Base-by-base conservation (phyloP, 2,797 vertebrate genomes). In the Rhinatrema bivittatum region DNA sequence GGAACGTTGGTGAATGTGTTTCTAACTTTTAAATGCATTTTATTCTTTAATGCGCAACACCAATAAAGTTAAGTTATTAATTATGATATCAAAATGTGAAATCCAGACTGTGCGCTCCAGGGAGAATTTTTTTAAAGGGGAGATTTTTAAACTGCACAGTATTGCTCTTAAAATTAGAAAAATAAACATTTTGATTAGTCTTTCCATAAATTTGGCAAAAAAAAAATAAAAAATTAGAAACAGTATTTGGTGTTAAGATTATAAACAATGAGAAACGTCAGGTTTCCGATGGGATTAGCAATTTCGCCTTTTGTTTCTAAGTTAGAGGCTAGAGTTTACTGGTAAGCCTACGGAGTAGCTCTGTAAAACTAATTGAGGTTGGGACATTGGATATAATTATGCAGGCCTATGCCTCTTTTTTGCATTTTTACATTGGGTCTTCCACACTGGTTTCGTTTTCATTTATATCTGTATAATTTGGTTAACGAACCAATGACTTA, bases 391-490 rank as follows among this genome's bases (percentile, higher is more conserved):
- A 59, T 50, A 38, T 36, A 39, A 53, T 77, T 68, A 72, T 83
- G 63, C 75, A 81, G 79, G 76, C 62, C 42, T 51, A 75, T 85
- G 85, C 80, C 76, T 82, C 88, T 68, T 56, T 62, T 74, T 84
- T 81, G 66, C 79, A 70, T 22, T 66, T 76, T 70, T 76, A 63
- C 5, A 29, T 76, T 75, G 65, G 49, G 70, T 79, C 76, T 88
- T 87, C 74, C 60, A 52, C 24, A 47, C 52, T 66, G 32, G 53
- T 76, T 85, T 66, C 32, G 53, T 76, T 85, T 68, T 71, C 59
- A 57, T 39, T 54, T 87, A 80, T 77, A 67, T 55, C 65, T 84
- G 57, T 76, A n/a, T n/a, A 75, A 70, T 86, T 88, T 68, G 69
- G 60, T 76, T 79, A 76, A 65, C 48, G 32, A 58, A 46, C 27